Base-by-base conservation (phyloP, 2,888 invertebrate genomes). In the Diabrotica balteata region DNA sequence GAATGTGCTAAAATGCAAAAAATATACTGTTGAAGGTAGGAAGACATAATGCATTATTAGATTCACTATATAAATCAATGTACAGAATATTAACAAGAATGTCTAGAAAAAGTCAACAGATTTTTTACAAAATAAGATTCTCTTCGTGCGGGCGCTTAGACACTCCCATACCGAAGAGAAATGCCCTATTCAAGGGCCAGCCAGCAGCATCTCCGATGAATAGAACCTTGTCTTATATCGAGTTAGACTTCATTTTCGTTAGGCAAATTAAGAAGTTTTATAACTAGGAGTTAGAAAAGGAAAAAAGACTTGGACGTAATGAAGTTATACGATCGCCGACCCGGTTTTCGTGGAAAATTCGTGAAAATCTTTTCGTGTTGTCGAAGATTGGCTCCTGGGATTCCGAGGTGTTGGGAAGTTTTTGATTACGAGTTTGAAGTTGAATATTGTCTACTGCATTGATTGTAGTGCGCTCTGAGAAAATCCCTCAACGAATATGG, bases 191-290 rank as follows among this genome's bases (percentile, higher is more conserved):
- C 32, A 32, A 32, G 32, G 32, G 32, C 32, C 32, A 32, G 11
- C 9, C 4, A 10, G 53, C 9, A 11, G 8, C 10, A 10, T 42
- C 7, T 32, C 1, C 52, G 32, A 52, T 32, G 32, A 8, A 52
- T 8, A 52, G 46, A 70, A 59, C 67, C 67, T 70, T 73, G 69
- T 63, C 66, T 72, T 71, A 71, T 71, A 74, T 73, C 65, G 70
- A 71, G 71, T 73, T 32, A 66, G 67, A 68, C 72, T 74, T 72
- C 72, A 74, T 75, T 75, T 72, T 70, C 70, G 65, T 70, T 61
- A 72, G 72, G 66, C 65, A 70, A 74, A 73, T 75, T 73, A 68
- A 66, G 69, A 73, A 73, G 73, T 71, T 73, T 73, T 67, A 65
- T 49, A 67, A 66, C 64, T 61, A 67, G 58, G 60, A 69, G 57